phyloP scores from a whole-genome alignment of 2,888 invertebrate genomes.

The Perizoma affinitatum region DNA sequence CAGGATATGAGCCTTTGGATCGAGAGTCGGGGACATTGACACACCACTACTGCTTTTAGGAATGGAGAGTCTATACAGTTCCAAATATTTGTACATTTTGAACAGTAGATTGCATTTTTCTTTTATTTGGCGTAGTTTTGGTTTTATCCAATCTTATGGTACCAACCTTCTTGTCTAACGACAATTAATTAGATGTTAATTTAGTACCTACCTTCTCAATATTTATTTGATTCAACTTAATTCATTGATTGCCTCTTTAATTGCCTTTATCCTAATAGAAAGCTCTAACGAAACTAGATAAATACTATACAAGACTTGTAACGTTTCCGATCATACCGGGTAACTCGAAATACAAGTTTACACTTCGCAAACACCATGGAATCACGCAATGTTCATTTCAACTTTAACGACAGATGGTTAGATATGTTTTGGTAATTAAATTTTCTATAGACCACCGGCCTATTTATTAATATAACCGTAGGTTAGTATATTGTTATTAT shows the following conservation, averaged over 20 bases:
- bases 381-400: slow-evolving; percentile 1
- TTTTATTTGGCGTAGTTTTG: too few species aligned
- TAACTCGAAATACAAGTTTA: slow-evolving; percentile 1
- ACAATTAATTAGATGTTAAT: too few species aligned
- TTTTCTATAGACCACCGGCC: slow-evolving; percentile 50
- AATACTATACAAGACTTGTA: slow-evolving; percentile 3
- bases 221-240: too few species aligned
- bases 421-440: slow-evolving; percentile 46
- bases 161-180: too few species aligned
- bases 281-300: slow-evolving; percentile 9
- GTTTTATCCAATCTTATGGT: too few species aligned
- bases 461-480: slow-evolving; percentile 43
- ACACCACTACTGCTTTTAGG: too few species aligned
- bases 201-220: too few species aligned
- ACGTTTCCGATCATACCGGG: slow-evolving; percentile 14
- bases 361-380: neutral
- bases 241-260: neutral
- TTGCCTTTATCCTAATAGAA: slow-evolving; percentile 8
- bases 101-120: too few species aligned
- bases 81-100: too few species aligned
- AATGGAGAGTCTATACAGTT: too few species aligned
- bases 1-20: too few species aligned
- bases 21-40: too few species aligned
- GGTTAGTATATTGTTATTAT: slow-evolving; percentile 5
- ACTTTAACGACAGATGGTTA: slow-evolving; percentile 4